phyloP scores from a whole-genome alignment of 1,140 invertebrate species.

The Leptestheria dahalacensis region DNA sequence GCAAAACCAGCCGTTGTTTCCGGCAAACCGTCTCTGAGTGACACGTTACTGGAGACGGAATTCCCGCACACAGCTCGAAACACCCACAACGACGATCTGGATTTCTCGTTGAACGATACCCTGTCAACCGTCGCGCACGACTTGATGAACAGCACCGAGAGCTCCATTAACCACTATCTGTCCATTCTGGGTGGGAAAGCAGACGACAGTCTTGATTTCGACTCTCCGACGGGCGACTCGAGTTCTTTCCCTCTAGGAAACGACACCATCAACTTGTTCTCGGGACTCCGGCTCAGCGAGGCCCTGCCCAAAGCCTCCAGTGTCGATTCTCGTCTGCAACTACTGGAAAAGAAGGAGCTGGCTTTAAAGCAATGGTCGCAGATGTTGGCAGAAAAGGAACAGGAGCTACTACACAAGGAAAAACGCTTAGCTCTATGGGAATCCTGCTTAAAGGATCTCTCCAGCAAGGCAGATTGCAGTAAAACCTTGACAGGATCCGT shows the following conservation, averaged over 20 bases:
- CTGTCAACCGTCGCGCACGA: not conserved
- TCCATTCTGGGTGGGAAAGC: not conserved
- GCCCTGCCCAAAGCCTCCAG: not conserved
- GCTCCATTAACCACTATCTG: not conserved
- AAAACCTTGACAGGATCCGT: not conserved
- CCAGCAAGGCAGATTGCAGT: not conserved
- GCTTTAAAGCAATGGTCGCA: not conserved
- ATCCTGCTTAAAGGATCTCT: not conserved
- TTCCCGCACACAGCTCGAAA: not conserved
- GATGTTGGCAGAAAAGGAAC: conserved; percentile 9
- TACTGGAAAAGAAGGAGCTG: not conserved
- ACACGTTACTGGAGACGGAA: not conserved
- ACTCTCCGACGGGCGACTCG: not conserved
- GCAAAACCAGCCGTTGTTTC: not conserved
- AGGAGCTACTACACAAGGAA: conserved; percentile 6
- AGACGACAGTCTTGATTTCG: not conserved
- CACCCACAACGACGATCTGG: not conserved
- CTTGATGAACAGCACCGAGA: not conserved
- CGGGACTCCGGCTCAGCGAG: not conserved
- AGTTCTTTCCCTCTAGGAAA: too few relatives aligned
- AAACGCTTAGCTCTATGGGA: conserved; percentile 3
- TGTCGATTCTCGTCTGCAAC: not conserved
- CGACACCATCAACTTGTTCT: not conserved
- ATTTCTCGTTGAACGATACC: not conserved
- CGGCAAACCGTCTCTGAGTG: not conserved